Evolutionary conservation across 2,888 invertebrate genomes (phyloP), one percentile per base, ranked within the genome.

Genomic region (Galerucella nymphaeae): DNA sequence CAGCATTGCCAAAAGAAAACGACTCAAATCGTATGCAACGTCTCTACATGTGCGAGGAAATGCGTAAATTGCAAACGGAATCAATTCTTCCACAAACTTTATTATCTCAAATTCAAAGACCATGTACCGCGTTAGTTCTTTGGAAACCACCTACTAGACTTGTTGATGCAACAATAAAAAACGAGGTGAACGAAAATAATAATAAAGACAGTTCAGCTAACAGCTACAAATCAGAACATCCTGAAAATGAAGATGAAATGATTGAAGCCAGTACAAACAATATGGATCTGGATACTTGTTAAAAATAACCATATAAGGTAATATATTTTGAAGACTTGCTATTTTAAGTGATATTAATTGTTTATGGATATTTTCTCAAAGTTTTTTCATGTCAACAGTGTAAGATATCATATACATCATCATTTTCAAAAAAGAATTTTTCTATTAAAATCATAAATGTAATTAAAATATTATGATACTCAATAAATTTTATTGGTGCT

Each of bases 41-140:
- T 62, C 80, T 90, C 42, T 86, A 89, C 38, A 86, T 94, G 64
- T 93, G 94, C 3, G 93, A 94, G 20, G 93, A 94, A 84, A 86
- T 94, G 59, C 91, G 90, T 80, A 91, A 89, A 81, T 81, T 92
- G 62, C 89, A 90, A 75, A 88, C 89, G n/a, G 92, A 93, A 74
- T 89, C 91, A 0, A 87, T 93, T 62, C 83, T 94, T 78, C 94
- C 94, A 0, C 88, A 90, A 53, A 88, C 91, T 14, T 85, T 94
- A 55, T 85, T 94, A 71, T 85, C 87, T 79, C 91, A 89, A 82
- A 86, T 90, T 79, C 91, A 93, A 80, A 70, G 91, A 82, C 94
- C 94, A 0, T 92, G 93, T 80, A 94, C 93, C 87, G 94, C 95
- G 4, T 84, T 95, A 76, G 93, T 95, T 2, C 89, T 94, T 11